Evolutionary conservation across 1,140 invertebrate genomes (phyloP), one percentile per base, ranked within the genome.

Genomic region (Dryas iulia): DNA sequence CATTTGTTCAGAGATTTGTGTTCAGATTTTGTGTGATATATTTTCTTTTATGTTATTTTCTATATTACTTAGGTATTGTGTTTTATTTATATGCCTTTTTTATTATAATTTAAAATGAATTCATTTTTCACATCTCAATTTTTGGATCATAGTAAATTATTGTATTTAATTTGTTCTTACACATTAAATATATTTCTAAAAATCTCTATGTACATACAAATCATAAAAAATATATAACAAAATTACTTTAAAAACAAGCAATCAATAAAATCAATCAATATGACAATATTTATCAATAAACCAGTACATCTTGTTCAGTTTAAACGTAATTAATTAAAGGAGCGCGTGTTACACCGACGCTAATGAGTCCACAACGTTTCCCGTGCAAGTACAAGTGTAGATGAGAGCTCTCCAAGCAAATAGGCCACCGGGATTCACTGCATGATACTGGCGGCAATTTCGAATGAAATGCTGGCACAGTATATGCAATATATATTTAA

Each of bases 301-400:
- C 21, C 8, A 35, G 53, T 54, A 64, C 25, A 18, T 24, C 23
- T 18, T 12, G 35, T 59, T 65, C 28, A 68, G 23, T 31, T 23
- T 67, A 56, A 66, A 62, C 47, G 25, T 21, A 23, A 65, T 70
- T 65, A 54, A 66, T 68, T 54, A 53, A 39, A 47, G 54, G 62
- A n/a, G 39, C 33, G 57, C 61, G 62, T 61, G 62, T 70, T 63
- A 70, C 72, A 70, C 72, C 67, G 52, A 59, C 47, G 63, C 59
- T 73, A 73, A 73, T 73, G 67, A 70, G 72, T 67, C 39, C 71
- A 63, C 56, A 63, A 64, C 67, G 63, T 73, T 73, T 65, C 31
- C 67, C 59, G 62, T 56, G 60, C 53, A 73, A 60, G 33, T 59
- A 67, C 52, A 28, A 68, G 70, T 72, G 70, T 47, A 56, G 60